Base-by-base conservation (phyloP, 2,797 vertebrate species). In the Alca torda region DNA sequence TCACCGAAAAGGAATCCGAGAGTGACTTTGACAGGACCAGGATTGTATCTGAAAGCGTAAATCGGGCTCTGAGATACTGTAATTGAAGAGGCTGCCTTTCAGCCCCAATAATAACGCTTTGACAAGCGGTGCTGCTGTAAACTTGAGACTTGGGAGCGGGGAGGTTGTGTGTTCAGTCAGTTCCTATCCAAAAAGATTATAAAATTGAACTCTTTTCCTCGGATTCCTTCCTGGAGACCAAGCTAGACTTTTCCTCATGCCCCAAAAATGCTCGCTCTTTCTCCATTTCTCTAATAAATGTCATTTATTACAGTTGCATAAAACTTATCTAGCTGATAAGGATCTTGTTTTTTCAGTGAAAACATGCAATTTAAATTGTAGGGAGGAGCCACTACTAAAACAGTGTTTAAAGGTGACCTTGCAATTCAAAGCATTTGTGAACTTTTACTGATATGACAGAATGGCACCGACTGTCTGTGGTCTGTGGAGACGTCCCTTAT, bases 401-500 rank as follows among this genome's bases (percentile, higher is more conserved):
- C 13, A 78, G 46, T 10, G 24, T 35, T 81, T 80, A 45, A 48
- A 70, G 43, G 73, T 21, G 51, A 88, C 51, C 65, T 70, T 19
- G 57, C 30, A 56, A 37, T 57, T 61, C 9, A 57, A 57, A 69
- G 43, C 6, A 15, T 35, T 50, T 21, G 25, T 10, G 11, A 48
- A n/a, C 21, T 53, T 68, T 10, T 8, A 16, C 35, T 65, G n/a
- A 0, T 6, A 2, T 4, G 33, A 21, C 1, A 1, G 63, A 56
- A 15, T 1, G 7, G 20, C 20, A 53, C 11, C 14, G 37, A 1
- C 13, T 21, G 72, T 3, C 46, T 12, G 33, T 6, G 50, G 45
- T 15, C 50, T 4, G 41, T 0, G 0, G 37, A 2, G 53, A 5
- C 5, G 12, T 11, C 30, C 51, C 57, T 45, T 3, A 0, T 0